Evolutionary conservation across 2,113 vertebrate species (phyloP).

Genomic region (Xiphophorus couchianus): DNA sequence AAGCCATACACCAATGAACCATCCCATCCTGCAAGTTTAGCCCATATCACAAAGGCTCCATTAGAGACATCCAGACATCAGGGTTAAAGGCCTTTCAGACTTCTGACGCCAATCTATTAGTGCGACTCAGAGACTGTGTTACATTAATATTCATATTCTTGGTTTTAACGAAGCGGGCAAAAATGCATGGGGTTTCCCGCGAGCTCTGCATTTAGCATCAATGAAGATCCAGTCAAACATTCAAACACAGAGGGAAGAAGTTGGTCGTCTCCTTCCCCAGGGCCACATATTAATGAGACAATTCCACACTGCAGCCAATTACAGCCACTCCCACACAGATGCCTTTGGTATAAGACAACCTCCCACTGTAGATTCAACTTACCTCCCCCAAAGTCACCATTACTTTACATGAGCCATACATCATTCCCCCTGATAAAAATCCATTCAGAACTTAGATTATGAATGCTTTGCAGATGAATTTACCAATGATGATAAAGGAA

Average conservation of each 20-base stretch:
- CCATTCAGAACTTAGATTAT: conserved; percentile 45
- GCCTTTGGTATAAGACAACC: conserved; percentile 75
- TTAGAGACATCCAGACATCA: conserved; percentile 55
- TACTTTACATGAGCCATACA: conserved; percentile 51
- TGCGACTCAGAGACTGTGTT: conserved; percentile 50
- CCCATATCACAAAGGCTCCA: conserved; percentile 38
- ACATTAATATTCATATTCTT: conserved; percentile 80
- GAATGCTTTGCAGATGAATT: conserved; percentile 19
- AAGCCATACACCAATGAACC: conserved; percentile 39
- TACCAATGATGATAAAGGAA: background rate
- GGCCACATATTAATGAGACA: conserved; percentile 82
- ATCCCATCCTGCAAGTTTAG: conserved; percentile 27
- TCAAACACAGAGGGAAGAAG: conserved; percentile 77
- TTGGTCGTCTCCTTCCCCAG: conserved; percentile 78
- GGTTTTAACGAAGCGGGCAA: conserved; percentile 79
- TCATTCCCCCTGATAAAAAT: conserved; percentile 53
- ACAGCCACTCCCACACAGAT: conserved; percentile 79
- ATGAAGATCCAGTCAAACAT: conserved; percentile 80
- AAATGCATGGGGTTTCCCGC: conserved; percentile 61
- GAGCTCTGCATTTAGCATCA: conserved; percentile 76
- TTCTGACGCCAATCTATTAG: conserved; percentile 50
- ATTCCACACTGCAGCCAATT: conserved; percentile 78
- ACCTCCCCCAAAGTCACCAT: conserved; percentile 30
- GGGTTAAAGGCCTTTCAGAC: conserved; percentile 45
- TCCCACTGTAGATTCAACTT: conserved; percentile 49